These are phyloP conservation scores for Tenthredo livida DNA, from an alignment of 2,888 invertebrate genomes.

Conservation along the genomic window DNA sequence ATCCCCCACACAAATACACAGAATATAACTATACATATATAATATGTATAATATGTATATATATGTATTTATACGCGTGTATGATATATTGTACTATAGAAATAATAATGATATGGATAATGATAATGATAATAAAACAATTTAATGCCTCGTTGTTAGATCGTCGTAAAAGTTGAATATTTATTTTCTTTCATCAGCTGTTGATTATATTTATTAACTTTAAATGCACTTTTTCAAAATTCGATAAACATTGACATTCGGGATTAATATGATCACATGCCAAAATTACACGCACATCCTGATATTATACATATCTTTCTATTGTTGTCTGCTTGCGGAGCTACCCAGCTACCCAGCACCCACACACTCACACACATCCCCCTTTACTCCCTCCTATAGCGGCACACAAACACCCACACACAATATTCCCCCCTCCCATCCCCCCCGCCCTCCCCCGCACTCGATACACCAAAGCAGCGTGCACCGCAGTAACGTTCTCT, in stretches of 20 bases:
- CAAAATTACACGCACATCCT: constrained; percentile 49
- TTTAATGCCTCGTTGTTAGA: neutral
- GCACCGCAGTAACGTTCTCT: constrained; percentile 24
- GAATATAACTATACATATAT: neutral
- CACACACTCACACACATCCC: neutral
- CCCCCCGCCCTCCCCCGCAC: neutral
- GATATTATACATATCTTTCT: constrained; percentile 55
- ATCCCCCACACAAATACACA: neutral
- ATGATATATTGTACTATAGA: neutral
- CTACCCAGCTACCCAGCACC: neutral
- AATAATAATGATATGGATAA: neutral
- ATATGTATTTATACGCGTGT: too few relatives aligned
- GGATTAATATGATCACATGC: constrained; percentile 59
- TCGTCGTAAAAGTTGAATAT: neutral
- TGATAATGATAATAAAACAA: neutral
- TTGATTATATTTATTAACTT: neutral
- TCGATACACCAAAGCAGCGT: constrained; percentile 18
- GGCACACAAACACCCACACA: constrained; percentile 33
- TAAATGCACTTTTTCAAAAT: neutral
- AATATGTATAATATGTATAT: neutral
- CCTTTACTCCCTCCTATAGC: neutral
- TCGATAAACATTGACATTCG: constrained; percentile 49
- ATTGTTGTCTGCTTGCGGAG: constrained; percentile 58
- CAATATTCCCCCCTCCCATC: neutral
- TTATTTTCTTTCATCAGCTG: neutral